These are phyloP conservation scores for Luperina nickerlii DNA, from an alignment of 2,888 invertebrate genomes.

Conservation along the genomic window DNA sequence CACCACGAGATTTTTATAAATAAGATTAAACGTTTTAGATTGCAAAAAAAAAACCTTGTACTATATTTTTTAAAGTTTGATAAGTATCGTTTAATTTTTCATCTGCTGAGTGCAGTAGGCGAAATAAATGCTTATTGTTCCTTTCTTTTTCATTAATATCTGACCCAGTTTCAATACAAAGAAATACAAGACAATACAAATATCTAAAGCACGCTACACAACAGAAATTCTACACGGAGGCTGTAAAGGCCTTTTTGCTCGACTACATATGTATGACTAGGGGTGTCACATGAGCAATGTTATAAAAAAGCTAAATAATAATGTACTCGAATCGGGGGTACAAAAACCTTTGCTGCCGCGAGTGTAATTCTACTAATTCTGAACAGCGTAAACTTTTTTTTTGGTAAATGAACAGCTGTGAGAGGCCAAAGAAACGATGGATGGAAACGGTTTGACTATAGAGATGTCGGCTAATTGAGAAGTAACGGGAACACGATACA, in stretches of 20 bases:
- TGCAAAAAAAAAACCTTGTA: too few relatives aligned
- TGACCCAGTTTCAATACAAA: conserved; percentile 39
- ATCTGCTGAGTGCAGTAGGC: neutral
- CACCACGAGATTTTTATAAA: too few relatives aligned
- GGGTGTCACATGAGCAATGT: neutral
- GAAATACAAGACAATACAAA: conserved; percentile 28
- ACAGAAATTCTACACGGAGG: conserved; percentile 6
- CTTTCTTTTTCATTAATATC: conserved; percentile 33
- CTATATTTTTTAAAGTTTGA: neutral
- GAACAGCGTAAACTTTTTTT: neutral
- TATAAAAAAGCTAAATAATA: neutral
- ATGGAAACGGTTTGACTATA: neutral
- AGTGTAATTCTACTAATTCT: neutral
- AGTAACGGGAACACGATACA: neutral
- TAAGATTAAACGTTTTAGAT: too few relatives aligned
- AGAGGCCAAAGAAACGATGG: neutral
- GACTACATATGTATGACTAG: conserved; percentile 4
- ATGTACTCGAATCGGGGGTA: neutral
- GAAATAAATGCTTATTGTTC: conserved; percentile 20
- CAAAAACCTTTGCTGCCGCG: neutral
- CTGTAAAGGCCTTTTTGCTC: conserved; percentile 21
- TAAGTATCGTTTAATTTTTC: neutral
- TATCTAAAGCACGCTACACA: conserved; percentile 26
- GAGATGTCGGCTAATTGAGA: neutral
- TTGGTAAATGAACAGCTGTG: neutral